Evolutionary conservation across 2,888 invertebrate genomes (phyloP), one percentile per base, ranked within the genome.

Genomic region (Anthophora plumipes): DNA sequence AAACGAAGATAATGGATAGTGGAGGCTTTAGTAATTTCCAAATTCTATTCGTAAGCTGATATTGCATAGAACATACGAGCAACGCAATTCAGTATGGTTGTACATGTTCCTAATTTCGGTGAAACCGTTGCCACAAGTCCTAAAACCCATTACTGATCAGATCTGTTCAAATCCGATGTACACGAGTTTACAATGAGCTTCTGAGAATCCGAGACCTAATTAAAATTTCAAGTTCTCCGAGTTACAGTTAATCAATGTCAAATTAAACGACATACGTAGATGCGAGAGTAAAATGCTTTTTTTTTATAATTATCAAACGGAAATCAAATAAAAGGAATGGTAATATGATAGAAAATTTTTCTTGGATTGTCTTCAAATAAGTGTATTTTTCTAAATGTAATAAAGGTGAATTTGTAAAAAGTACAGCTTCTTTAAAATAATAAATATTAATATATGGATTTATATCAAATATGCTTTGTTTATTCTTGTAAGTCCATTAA

Each of bases 91-190:
- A 20, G 52, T 22, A 31, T 48, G 61, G 63, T 63, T 59, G 79
- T 60, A 60, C 79, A 69, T 46, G 79, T 48, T 66, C 70, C 79
- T 79, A 78, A 79, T 79, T 79, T 79, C 59, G 22, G 41, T 54
- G 52, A 54, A 78, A 14, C 79, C 41, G 68, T 41, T 31, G 46
- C 79, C 79, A 17, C 79, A 79, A 66, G 64, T 70, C 52, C 79
- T 78, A 64, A 66, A 79, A 78, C 79, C 70, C 79, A 79, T 78
- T 79, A 78, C 79, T 14, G 69, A 78, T 70, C 64, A 43, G 59
- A 70, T 70, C 61, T 59, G 59, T 64, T 79, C 64, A 78, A 77
- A 79, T 70, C 69, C 79, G 46, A 5, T 48, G 46, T 64, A 79
- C 50, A 64, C 48, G 69, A 78, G 64, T 70, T 78, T 78, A 37